phyloP scores from a whole-genome alignment of 1,140 invertebrate genomes.

The Bombus waltoni region DNA sequence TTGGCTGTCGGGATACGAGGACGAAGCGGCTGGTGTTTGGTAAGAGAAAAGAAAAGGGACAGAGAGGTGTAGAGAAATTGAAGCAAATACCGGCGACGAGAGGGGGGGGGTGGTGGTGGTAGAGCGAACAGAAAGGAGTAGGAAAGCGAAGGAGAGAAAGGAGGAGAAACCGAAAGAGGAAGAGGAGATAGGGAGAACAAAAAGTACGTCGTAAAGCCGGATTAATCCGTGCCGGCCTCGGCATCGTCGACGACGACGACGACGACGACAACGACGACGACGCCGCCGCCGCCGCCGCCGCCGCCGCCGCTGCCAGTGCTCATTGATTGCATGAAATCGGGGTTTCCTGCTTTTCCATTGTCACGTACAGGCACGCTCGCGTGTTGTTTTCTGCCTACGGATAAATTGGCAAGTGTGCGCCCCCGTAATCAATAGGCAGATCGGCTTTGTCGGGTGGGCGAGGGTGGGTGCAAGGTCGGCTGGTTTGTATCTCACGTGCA shows the following conservation, averaged over 20 bases:
- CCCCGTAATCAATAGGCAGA: slow-evolving; percentile 73
- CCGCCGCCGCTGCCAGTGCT: slow-evolving; percentile 55
- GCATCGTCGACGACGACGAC: slow-evolving; percentile 43
- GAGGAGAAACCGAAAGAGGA: slow-evolving; percentile 2
- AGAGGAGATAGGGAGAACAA: slow-evolving; percentile 37
- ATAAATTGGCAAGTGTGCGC: slow-evolving; percentile 75
- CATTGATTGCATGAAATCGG: slow-evolving; percentile 74
- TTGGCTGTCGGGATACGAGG: neutral
- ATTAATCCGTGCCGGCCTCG: slow-evolving; percentile 62
- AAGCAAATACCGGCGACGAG: neutral
- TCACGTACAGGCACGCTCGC: slow-evolving; percentile 61
- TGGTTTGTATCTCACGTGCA: slow-evolving; percentile 45
- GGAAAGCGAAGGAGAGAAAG: neutral
- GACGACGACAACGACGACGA: no score
- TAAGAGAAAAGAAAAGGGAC: neutral
- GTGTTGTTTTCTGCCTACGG: slow-evolving; percentile 68
- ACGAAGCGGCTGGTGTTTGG: neutral
- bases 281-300: slow-evolving; percentile 35
- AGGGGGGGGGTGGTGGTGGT: neutral
- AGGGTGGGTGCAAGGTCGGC: slow-evolving; percentile 64
- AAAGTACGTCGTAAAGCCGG: slow-evolving; percentile 61
- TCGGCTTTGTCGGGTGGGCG: slow-evolving; percentile 58
- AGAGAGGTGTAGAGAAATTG: slow-evolving; percentile 7
- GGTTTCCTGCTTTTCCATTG: slow-evolving; percentile 72
- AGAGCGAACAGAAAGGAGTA: neutral